Conservation (phyloP, 2,797 vertebrate species). For the Nannoperca obscura region DNA sequence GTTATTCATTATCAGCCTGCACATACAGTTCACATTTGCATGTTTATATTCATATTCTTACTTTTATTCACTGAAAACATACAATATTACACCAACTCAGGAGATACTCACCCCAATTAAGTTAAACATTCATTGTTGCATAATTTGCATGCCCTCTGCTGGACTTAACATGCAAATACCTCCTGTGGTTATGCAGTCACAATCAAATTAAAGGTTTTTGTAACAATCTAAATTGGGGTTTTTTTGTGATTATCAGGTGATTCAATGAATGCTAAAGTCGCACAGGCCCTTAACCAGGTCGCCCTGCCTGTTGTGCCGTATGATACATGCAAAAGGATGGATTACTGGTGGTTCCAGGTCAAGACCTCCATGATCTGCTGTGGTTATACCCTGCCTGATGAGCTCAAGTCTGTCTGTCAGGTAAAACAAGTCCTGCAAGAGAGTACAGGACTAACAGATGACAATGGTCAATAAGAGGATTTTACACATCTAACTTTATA, state of each 20-base stretch:
- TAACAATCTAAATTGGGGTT: not conserved
- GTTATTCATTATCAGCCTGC: not conserved
- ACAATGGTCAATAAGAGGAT: not conserved
- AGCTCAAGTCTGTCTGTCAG: conserved; percentile 88
- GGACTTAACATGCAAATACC: conserved; percentile 51
- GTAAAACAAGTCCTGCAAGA: conserved; percentile 54
- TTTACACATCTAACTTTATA: not conserved
- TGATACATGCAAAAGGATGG: conserved; percentile 84
- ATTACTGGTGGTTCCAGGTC: conserved; percentile 89
- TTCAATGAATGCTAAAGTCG: conserved; percentile 77
- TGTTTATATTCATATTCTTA: not conserved
- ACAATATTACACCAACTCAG: not conserved
- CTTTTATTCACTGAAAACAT: conserved; percentile 10
- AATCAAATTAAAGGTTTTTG: not conserved
- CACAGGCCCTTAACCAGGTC: conserved; percentile 86
- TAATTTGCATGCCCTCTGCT: conserved; percentile 64
- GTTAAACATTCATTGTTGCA: not conserved
- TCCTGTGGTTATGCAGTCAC: not conserved
- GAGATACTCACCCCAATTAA: not conserved
- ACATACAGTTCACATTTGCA: not conserved
- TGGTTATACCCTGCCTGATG: conserved; percentile 84
- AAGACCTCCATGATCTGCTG: conserved; percentile 88
- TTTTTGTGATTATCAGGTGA: conserved; percentile 71
- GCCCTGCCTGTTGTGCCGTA: conserved; percentile 83
- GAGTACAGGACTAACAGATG: not conserved